Percentiles rank a stretch among this genome's conserved stretches.
Conservation (phyloP, 2,888 invertebrate species). For the Adelognathus sp. region DNA sequence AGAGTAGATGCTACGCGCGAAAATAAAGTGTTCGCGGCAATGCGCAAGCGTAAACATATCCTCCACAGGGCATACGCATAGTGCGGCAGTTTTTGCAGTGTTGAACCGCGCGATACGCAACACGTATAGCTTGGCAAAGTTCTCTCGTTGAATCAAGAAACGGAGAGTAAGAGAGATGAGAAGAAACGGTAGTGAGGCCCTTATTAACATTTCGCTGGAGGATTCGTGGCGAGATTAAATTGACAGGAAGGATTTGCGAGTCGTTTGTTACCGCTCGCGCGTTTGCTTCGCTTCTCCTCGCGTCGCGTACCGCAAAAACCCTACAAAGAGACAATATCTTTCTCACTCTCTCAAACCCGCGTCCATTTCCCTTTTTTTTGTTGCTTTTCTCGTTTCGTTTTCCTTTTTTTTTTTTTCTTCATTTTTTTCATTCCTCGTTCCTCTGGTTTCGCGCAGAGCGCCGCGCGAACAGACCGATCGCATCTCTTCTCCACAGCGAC, state of each 20-base stretch:
- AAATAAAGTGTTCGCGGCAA: conserved; percentile 68
- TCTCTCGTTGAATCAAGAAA: not conserved
- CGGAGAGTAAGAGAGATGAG: conserved; percentile 34
- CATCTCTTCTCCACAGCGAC: conserved; percentile 33
- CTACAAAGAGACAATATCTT: conserved; percentile 27
- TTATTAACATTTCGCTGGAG: conserved; percentile 80
- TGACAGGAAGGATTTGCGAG: conserved; percentile 81
- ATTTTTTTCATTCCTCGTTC: conserved; percentile 18
- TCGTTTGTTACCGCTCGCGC: conserved; percentile 77
- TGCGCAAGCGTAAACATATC: conserved; percentile 37
- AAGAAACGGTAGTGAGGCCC: conserved; percentile 73
- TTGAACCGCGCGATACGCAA: conserved; percentile 11
- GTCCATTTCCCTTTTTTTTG: conserved; percentile 40
- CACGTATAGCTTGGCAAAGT: not conserved
- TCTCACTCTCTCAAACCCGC: conserved; percentile 37
- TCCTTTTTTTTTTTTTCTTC: conserved; percentile 23
- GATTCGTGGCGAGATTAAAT: conserved; percentile 81
- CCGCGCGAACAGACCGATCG: conserved; percentile 47
- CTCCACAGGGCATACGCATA: conserved; percentile 10
- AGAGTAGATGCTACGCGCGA: conserved; percentile 66
- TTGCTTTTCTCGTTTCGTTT: conserved; percentile 41
- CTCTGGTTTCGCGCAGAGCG: conserved; percentile 35
- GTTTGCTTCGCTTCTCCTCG: conserved; percentile 53
- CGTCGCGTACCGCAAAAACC: conserved; percentile 28
- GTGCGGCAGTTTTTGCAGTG: conserved; percentile 12